Evolutionary conservation across 2,888 invertebrate genomes (phyloP), one percentile per base, ranked within the genome.

Genomic region (Prenolepis imparis): DNA sequence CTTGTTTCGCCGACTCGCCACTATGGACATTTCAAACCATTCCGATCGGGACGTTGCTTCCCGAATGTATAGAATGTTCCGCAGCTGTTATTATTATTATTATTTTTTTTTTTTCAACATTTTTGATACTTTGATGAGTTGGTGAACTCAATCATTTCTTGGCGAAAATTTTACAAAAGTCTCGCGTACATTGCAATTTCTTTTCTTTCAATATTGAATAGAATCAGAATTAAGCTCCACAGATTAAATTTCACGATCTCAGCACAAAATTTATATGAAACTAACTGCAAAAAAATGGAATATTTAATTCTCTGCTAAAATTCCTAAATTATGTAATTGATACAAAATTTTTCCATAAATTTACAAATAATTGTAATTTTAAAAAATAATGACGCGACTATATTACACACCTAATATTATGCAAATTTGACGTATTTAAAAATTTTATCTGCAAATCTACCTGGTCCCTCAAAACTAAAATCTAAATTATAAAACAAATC

Each of bases 1-100:
- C 83, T 80, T 83, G 70, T 80, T 74, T 67, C 68, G 68, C 68
- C 66, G 52, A 82, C 44, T 66, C 82, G 74, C 57, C 77, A 55
- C 32, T 48, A 70, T 70, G 78, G 57, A 59, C 57, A 55, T 78
- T 80, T 70, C 36, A 44, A 59, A 68, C 21, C 32, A n/a, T 68
- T 57, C 9, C 24, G 44, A 80, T 80, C 59, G 78, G 68, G 32
- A 21, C 68, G 18, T 68, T 44, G 36, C 12, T 70, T 59, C n/a
- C 57, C 57, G 59, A 59, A n/a, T 70, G 24, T 24, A 70, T 6
- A 64, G 24, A 36, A 21, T 70, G 21, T 36, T 59, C 55, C 67
- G 66, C 66, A 55, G 59, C 36, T 74, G 52, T 74, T 74, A 15
- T 61, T 61, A 18, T 44, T 44, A 12, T 48, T 48, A 15, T 44